Evolutionary conservation across 2,797 vertebrate genomes (phyloP).

Genomic region (Lates japonicus): DNA sequence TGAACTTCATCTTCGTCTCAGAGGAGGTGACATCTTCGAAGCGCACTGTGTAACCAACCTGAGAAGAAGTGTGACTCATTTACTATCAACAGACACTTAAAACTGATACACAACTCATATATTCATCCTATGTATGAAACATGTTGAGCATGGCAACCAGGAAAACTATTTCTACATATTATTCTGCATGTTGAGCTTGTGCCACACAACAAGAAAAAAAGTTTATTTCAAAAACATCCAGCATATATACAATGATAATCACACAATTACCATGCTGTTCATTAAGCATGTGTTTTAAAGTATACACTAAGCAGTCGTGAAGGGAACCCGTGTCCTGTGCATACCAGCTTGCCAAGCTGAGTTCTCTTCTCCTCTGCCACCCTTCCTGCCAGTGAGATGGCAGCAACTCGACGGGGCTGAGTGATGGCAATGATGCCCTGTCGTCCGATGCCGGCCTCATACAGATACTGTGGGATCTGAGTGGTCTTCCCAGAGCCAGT

Average conservation of each 20-base stretch:
- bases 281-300: not conserved
- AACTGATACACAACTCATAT: not conserved
- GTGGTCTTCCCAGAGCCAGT: constrained; percentile 99
- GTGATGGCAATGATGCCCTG: constrained; percentile 93
- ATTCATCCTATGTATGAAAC: not conserved
- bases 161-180: not conserved
- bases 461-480: constrained; percentile 97
- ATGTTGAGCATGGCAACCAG: not conserved
- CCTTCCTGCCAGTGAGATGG: constrained; percentile 93
- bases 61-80: not conserved
- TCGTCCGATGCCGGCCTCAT: constrained; percentile 91
- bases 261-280: too few species aligned
- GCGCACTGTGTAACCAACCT: constrained; percentile 97
- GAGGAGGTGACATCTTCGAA: constrained; percentile 95
- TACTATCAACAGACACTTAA: not conserved
- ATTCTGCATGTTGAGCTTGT: not conserved
- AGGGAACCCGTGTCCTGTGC: not conserved
- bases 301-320: not conserved
- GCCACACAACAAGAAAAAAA: not conserved
- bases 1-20: constrained; percentile 93
- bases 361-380: constrained; percentile 95
- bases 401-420: constrained; percentile 96
- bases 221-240: not conserved
- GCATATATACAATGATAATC: too few species aligned
- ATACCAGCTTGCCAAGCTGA: constrained; percentile 94